Base-by-base conservation (phyloP, 1,140 invertebrate species). In the Mycetomoellerius zeteki region DNA sequence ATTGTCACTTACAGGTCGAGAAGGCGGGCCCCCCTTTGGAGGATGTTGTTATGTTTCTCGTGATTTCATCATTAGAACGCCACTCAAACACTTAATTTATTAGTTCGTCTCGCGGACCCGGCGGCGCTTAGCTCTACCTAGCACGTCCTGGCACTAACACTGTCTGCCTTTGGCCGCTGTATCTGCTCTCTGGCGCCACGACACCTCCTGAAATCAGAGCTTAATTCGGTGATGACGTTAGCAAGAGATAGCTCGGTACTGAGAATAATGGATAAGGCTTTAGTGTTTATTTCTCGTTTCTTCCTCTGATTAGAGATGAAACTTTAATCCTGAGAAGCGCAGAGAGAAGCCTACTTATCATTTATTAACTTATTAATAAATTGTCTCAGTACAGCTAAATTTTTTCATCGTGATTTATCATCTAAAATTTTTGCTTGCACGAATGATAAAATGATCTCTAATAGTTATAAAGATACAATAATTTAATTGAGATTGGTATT, bases 11-110 rank as follows among this genome's bases (percentile, higher is more conserved):
- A 90, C 43, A 47, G 24, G 56, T 21, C 72, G 52, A 30, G 16
- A 62, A 54, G 65, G 14, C 50, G 47, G 64, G 0, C 16, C 43
- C 52, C 76, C 27, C 76, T 43, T 60, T 56, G 60, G 85, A 89
- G 88, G 89, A 90, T 88, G 86, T 91, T 78, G 86, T 90, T 88
- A 90, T 89, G 88, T 90, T 90, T 90, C 89, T 90, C 75, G 88
- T 87, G 89, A 90, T 90, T 90, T 90, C 88, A 85, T 90, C 86
- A 78, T 91, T 91, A 90, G 82, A 56, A 82, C 89, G 77, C 89
- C 86, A 90, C 77, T 91, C 89, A 90, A 82, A 43, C 86, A 86
- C 86, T 90, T 86, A 88, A 90, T 90, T 91, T 77, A 78, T 90
- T 88, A 90, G 64, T 47, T 67, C 78, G 88, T 54, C 52, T 82